Evolutionary conservation across 1,140 invertebrate species (phyloP), one percentile per base, ranked within the genome.

Genomic region (Magallana ariakensis): DNA sequence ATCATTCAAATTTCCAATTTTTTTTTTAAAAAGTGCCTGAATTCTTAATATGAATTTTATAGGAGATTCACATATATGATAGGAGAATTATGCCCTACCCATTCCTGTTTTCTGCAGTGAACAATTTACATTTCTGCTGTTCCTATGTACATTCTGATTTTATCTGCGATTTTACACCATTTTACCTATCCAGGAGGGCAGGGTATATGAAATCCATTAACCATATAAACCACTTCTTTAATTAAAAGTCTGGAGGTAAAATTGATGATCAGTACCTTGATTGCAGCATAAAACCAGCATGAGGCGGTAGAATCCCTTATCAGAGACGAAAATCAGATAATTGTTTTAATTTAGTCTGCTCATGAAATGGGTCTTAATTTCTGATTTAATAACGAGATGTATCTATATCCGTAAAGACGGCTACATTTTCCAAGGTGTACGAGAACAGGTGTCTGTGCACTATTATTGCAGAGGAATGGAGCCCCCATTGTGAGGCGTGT

Each of bases 341-440:
- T 75, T 75, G 66, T 75, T 75, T 75, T 75, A 75, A 75, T 75
- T 75, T 22, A 26, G 22, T 19, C 66, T 10, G 66, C 66, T 75
- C 66, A 75, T 75, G 22, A 75, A 75, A 75, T 75, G 66, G 33
- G 66, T 26, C 66, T 75, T 75, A 75, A 75, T 75, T 75, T 75
- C 22, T 75, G 66, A 75, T 75, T 75, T 10, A 75, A 75, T 26
- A 75, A 75, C 22, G 22, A 75, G 66, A 75, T 75, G 22, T 26
- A 75, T 75, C 66, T 75, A 75, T 26, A 75, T 75, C 66, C 22
- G 66, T 75, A 13, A 75, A 75, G 19, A 22, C 33, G 19, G 22
- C 5, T 26, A 33, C 66, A 75, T 75, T 75, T 75, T 75, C 66
- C 66, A 75, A 75, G 66, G 66, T 75, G 66, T 75, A 75, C 22